Evolutionary conservation across 30 jellyfish, hydroid and myxozoan species (phyloP).

Genomic region (Pelagia noctiluca): DNA sequence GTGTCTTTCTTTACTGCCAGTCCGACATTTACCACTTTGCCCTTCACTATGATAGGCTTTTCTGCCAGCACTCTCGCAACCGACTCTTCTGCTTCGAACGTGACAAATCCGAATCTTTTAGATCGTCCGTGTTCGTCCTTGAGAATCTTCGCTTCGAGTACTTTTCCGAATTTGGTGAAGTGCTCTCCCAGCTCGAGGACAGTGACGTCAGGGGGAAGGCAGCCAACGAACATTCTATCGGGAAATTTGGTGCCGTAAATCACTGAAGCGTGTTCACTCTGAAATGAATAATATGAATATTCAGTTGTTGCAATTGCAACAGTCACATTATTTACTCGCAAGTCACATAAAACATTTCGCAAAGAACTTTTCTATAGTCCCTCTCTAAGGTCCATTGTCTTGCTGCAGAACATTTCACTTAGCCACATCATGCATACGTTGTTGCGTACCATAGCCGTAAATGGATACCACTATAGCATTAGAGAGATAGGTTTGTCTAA

Average conservation of each 20-base stretch:
- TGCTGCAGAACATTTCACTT: too few relatives aligned
- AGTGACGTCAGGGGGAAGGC: constrained; percentile 73
- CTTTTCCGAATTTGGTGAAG: constrained; percentile 44
- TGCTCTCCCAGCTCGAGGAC: constrained; percentile 45
- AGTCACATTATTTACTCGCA: too few relatives aligned
- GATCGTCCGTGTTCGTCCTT: constrained; percentile 52
- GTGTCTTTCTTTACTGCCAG: constrained; percentile 57
- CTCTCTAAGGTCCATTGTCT: too few relatives aligned
- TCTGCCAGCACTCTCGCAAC: constrained; percentile 36
- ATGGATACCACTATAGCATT: too few relatives aligned
- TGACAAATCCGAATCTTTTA: constrained; percentile 48
- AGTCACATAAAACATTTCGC: too few relatives aligned
- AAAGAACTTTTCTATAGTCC: too few relatives aligned
- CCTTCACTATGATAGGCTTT: constrained; percentile 44
- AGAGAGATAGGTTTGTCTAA: too few relatives aligned
- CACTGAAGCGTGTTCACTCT: constrained; percentile 78
- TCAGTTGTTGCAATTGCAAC: too few relatives aligned
- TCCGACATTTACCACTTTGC: constrained; percentile 55
- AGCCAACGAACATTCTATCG: constrained; percentile 72
- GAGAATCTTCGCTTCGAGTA: constrained; percentile 41
- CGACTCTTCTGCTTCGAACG: constrained; percentile 39
- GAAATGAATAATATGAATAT: too few relatives aligned
- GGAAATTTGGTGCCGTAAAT: constrained; percentile 75
- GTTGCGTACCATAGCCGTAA: too few relatives aligned
- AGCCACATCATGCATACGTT: too few relatives aligned